Conservation (phyloP, 2,888 invertebrate species). For the Drosophila tripunctata region DNA sequence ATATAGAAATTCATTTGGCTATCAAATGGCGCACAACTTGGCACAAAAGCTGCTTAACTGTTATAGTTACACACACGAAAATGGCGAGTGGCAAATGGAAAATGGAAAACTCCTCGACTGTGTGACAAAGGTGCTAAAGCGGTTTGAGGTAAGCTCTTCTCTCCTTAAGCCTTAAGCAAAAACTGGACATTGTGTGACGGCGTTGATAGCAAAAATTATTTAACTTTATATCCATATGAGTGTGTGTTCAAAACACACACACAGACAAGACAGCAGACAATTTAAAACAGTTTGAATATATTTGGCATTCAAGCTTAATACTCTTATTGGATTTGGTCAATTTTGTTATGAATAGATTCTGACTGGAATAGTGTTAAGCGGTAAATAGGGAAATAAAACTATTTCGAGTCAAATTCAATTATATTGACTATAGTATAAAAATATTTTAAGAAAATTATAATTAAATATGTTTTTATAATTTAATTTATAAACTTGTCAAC, state of each 20-base stretch:
- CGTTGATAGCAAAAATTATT: slow-evolving; percentile 68
- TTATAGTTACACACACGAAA: slow-evolving; percentile 82
- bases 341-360: too few relatives aligned
- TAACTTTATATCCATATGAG: slow-evolving; percentile 36
- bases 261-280: not conserved
- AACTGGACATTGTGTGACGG: slow-evolving; percentile 46
- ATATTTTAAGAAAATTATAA: too few relatives aligned
- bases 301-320: not conserved
- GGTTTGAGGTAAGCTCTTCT: slow-evolving; percentile 7
- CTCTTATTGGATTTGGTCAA: too few relatives aligned
- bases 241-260: slow-evolving; percentile 37
- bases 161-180: slow-evolving; percentile 35
- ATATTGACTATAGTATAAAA: too few relatives aligned
- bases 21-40: slow-evolving; percentile 70
- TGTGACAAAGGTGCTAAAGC: slow-evolving; percentile 50
- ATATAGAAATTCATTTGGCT: slow-evolving; percentile 57
- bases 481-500: too few relatives aligned
- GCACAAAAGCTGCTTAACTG: slow-evolving; percentile 81
- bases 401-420: too few relatives aligned
- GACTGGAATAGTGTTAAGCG: too few relatives aligned
- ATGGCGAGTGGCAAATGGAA: slow-evolving; percentile 27
- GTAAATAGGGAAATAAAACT: too few relatives aligned
- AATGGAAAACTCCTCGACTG: slow-evolving; percentile 7
- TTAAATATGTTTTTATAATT: too few relatives aligned
- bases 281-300: not conserved